Evolutionary conservation across 2,797 vertebrate genomes (phyloP), one percentile per base, ranked within the genome.

Genomic region (Etheostoma nigrum): DNA sequence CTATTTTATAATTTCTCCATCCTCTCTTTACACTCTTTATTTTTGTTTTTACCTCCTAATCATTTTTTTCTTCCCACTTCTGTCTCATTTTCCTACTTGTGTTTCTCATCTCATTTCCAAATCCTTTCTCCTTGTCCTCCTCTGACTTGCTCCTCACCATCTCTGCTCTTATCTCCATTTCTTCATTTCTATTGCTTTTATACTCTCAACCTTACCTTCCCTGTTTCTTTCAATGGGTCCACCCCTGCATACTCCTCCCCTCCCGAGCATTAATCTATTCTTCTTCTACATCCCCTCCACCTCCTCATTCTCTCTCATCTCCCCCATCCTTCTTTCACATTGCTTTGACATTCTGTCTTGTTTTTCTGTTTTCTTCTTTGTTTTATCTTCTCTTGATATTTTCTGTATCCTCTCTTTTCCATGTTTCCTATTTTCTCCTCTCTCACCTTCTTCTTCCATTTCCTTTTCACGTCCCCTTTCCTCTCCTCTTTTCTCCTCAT

Each of bases 151-250:
- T 76, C 72, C 27, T 49, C 61, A 44, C 36, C 54, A 27, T 47
- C 45, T 60, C 19, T 10, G 11, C 1, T 78, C 58, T 77, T 60
- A 72, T 86, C 69, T 74, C 62, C 14, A 15, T 71, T 71, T 82
- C 10, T 74, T 48, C 59, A 72, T 75, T 77, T 77, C 62, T 75
- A 81, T 72, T 68, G 19, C 52, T 69, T 64, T 69, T 45, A 54
- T 86, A 52, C 55, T 53, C 55, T 72, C 51, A 49, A 66, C 55
- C 60, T 66, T 47, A 23, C 55, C 23, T 19, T 63, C 54, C 42
- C 58, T 58, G 8, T 65, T 55, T 27, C 52, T 57, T 30, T 40
- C 57, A 49, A 47, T 78, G 69, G 4, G 6, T 14, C 47, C 18
- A 18, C 16, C 54, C 30, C 21, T 36, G 15, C 45, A 52, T 61